Percentiles rank a stretch among this genome's conserved stretches.
These are phyloP conservation scores for Drosophila kepulauana DNA, from an alignment of 1,140 invertebrate species.

Conservation along the genomic window DNA sequence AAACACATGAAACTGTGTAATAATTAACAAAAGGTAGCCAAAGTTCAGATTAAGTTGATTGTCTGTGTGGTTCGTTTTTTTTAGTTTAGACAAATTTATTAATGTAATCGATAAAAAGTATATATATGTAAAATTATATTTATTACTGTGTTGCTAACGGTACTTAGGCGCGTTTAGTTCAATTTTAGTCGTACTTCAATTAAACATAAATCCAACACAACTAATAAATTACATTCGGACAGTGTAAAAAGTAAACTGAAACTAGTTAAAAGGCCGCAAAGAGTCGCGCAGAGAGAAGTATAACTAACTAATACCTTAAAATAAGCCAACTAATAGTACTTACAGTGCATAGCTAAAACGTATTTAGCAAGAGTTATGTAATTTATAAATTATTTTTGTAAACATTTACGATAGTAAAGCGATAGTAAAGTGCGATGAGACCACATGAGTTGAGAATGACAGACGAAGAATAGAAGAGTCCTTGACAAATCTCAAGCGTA, in stretches of 20 bases:
- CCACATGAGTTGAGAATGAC: conserved; percentile 8
- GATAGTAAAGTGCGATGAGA: conserved; percentile 35
- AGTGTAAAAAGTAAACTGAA: conserved; percentile 33
- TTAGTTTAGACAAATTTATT: conserved; percentile 63
- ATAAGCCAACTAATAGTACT: conserved; percentile 22
- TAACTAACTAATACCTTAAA: conserved; percentile 17
- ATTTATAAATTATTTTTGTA: conserved; percentile 82
- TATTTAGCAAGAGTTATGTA: conserved; percentile 73
- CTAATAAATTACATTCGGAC: conserved; percentile 4
- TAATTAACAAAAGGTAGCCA: conserved; percentile 62
- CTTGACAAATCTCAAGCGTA: conserved; percentile 4
- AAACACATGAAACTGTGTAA: conserved; percentile 49
- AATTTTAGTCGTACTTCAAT: conserved; percentile 40
- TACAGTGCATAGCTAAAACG: conserved; percentile 20
- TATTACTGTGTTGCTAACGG: conserved; percentile 35
- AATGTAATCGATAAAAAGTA: conserved; percentile 13
- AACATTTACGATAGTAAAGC: conserved; percentile 64
- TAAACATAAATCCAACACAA: neutral
- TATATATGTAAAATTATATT: conserved; percentile 30
- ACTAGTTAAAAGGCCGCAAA: conserved; percentile 16
- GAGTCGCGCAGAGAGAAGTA: conserved; percentile 7
- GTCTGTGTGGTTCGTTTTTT: conserved; percentile 42
- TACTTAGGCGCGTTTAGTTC: conserved; percentile 59
- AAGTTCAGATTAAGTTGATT: conserved; percentile 59
- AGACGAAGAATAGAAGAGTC: neutral